phyloP scores from a whole-genome alignment of 2,888 invertebrate genomes.

The Barypeithes pellucidus region DNA sequence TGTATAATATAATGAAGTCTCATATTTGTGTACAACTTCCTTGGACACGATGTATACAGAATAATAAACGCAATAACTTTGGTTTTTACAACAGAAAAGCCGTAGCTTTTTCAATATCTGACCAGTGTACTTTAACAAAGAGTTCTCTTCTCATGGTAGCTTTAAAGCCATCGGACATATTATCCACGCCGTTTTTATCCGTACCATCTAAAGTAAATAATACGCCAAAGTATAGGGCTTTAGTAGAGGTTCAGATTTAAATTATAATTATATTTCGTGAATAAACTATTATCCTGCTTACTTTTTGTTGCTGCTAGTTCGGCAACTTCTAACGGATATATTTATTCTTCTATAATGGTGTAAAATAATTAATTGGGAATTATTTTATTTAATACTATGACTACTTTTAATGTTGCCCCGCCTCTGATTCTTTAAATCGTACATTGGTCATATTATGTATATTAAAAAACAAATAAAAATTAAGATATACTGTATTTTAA shows the following conservation, averaged over 20 bases:
- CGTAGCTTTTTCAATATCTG: constrained; percentile 44
- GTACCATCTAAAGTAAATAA: constrained; percentile 60
- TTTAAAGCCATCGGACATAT: constrained; percentile 68
- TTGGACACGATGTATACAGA: too few relatives aligned
- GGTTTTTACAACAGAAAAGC: constrained; percentile 5
- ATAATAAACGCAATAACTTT: too few relatives aligned
- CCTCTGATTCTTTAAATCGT: not conserved
- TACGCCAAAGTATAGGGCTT: constrained; percentile 41
- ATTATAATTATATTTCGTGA: constrained; percentile 51
- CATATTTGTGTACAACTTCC: too few relatives aligned
- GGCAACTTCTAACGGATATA: constrained; percentile 44
- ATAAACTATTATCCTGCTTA: constrained; percentile 48
- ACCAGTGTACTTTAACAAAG: constrained; percentile 62
- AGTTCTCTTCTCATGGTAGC: constrained; percentile 67
- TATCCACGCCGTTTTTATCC: constrained; percentile 65
- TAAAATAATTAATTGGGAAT: constrained; percentile 37
- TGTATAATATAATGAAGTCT: too few relatives aligned
- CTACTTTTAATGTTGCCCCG: constrained; percentile 4
- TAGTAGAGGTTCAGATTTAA: constrained; percentile 43
- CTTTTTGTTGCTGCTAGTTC: constrained; percentile 40
- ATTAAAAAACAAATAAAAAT: not conserved
- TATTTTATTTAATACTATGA: constrained; percentile 11
- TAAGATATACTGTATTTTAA: not conserved
- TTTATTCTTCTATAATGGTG: constrained; percentile 23
- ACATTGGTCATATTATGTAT: not conserved